phyloP scores from a whole-genome alignment of 1,140 invertebrate genomes.

The Parapsyche elsis region DNA sequence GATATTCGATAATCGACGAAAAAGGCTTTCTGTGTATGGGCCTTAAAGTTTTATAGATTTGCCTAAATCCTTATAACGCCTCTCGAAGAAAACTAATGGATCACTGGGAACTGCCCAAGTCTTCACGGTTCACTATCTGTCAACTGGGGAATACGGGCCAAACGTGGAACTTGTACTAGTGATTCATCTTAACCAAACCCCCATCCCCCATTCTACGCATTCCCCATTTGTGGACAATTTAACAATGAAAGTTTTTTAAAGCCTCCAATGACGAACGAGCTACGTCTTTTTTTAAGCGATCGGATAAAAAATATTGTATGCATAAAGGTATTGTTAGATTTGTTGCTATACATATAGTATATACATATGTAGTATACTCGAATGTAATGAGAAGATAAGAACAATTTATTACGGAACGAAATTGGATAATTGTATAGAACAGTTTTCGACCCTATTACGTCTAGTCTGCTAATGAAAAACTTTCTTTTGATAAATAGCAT shows the following conservation, averaged over 20 bases:
- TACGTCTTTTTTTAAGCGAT: no score
- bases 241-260: neutral
- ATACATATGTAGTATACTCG: no score
- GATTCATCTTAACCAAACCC: constrained; percentile 22
- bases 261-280: no score
- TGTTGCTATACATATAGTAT: no score
- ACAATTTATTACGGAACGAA: no score
- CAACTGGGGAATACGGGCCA: constrained; percentile 31
- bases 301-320: no score
- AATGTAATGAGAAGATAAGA: no score
- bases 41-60: constrained; percentile 52
- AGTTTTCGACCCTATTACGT: neutral
- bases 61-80: constrained; percentile 47
- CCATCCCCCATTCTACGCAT: neutral
- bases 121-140: constrained; percentile 39
- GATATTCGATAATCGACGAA: constrained; percentile 45
- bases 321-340: no score
- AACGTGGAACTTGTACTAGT: neutral
- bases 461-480: constrained; percentile 8
- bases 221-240: constrained; percentile 16
- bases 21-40: constrained; percentile 47
- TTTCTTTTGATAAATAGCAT: constrained; percentile 1
- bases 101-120: constrained; percentile 45
- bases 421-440: no score
- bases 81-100: constrained; percentile 47